phyloP scores from a whole-genome alignment of 2,888 invertebrate species.

The Drosophila meridionalis region DNA sequence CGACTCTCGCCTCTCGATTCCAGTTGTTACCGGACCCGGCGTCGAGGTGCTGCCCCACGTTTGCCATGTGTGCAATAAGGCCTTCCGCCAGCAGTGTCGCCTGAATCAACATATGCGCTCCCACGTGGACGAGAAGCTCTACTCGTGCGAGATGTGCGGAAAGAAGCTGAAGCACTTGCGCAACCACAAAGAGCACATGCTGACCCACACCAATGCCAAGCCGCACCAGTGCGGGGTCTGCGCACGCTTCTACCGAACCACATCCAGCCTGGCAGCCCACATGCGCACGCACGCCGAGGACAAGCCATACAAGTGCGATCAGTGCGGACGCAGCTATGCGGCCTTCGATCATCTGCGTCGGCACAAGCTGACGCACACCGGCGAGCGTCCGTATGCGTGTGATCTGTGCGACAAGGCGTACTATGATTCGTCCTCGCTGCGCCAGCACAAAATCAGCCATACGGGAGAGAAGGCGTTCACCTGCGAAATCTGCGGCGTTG shows the following conservation, averaged over 20 bases:
- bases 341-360: slow-evolving; percentile 65
- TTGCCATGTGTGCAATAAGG: slow-evolving; percentile 57
- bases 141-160: slow-evolving; percentile 83
- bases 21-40: neutral
- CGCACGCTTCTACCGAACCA: slow-evolving; percentile 64
- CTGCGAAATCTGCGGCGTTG: slow-evolving; percentile 84
- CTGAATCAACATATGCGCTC: slow-evolving; percentile 83
- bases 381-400: slow-evolving; percentile 66
- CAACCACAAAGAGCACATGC: slow-evolving; percentile 84
- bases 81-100: slow-evolving; percentile 67
- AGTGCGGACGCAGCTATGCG: slow-evolving; percentile 65
- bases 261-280: slow-evolving; percentile 68
- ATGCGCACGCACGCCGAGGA: slow-evolving; percentile 73
- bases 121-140: slow-evolving; percentile 84
- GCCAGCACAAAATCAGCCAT: slow-evolving; percentile 83
- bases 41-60: slow-evolving; percentile 50
- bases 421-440: slow-evolving; percentile 83
- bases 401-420: slow-evolving; percentile 83
- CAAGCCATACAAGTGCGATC: slow-evolving; percentile 83
- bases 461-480: slow-evolving; percentile 84
- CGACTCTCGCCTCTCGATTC: neutral
- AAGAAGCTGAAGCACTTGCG: slow-evolving; percentile 84
- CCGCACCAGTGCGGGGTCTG: slow-evolving; percentile 67
- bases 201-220: slow-evolving; percentile 79
- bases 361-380: slow-evolving; percentile 69